Base-by-base conservation (phyloP, 2,888 invertebrate species). In the Tachystola acroxantha region DNA sequence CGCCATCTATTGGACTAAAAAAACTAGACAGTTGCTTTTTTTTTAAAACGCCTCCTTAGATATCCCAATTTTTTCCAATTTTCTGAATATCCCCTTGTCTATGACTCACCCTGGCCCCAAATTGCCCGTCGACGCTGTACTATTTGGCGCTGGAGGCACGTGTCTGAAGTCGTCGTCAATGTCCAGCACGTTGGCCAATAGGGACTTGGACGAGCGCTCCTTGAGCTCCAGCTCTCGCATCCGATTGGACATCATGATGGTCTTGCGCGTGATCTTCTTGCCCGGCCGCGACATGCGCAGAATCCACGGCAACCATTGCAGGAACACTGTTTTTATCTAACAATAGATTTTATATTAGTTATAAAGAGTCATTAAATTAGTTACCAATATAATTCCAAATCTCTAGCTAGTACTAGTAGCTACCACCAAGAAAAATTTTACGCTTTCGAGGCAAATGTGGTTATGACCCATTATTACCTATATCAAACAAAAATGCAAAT, bases 271-370 rank as follows among this genome's bases (percentile, higher is more conserved):
- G 64, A 96, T 95, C 81, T 96, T 96, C 88, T 96, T 96, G 35
- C 97, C 97, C 28, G 98, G 99, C 65, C 98, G 92, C 65, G 93
- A 93, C 98, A 99, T 98, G 43, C 98, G 91, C 65, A 99, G 88
- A 48, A 97, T 91, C 96, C 97, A 97, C 43, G 99, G 99, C 71
- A 99, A 89, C 97, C 98, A 98, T 89, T 97, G 96, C 55, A 99
- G 92, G 82, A 99, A 96, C 64, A 98, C 92, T 59, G 94, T 93
- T 86, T 96, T 96, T 67, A 98, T 95, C 99, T 99, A n/a, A n/a
- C n/a, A n/a, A 82, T 27, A 24, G 50, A 48, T 20, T 4, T 4
- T 6, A 20, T n/a, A 20, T 20, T 20, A 20, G 7, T 6, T 20
- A 20, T 20, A 20, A 20, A 7, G 4, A 20, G 4, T 20, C 20